A percentile compares a stretch with the other conserved stretches of the same genome.
Evolutionary conservation across 2,888 invertebrate species (phyloP).

Genomic region (Orthosia incerta): DNA sequence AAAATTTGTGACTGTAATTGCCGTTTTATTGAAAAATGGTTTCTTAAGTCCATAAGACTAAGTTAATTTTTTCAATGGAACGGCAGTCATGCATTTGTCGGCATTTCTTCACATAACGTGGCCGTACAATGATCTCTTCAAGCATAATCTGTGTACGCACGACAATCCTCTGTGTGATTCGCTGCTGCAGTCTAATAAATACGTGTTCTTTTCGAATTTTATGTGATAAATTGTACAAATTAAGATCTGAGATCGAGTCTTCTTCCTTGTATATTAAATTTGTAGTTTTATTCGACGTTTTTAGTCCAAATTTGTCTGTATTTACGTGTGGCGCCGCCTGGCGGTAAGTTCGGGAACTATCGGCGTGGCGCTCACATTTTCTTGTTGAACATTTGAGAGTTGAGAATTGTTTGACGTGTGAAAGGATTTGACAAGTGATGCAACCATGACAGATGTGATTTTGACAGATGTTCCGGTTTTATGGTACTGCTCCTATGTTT

Average conservation of each 20-base stretch:
- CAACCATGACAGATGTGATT: constrained; percentile 64
- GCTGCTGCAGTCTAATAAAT: constrained; percentile 70
- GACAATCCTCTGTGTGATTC: constrained; percentile 64
- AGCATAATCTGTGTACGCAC: constrained; percentile 70
- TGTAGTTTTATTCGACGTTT: constrained; percentile 83
- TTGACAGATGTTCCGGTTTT: constrained; percentile 49
- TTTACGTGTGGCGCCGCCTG: constrained; percentile 67
- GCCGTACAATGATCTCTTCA: constrained; percentile 69
- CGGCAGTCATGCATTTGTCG: constrained; percentile 31
- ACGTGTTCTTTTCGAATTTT: constrained; percentile 84
- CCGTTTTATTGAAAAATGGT: constrained; percentile 35
- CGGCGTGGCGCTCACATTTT: constrained; percentile 57
- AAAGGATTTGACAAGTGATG: constrained; percentile 54
- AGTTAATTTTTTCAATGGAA: constrained; percentile 31
- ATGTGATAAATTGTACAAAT: constrained; percentile 90
- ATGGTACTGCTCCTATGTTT: constrained; percentile 27
- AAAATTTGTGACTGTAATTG: constrained; percentile 15
- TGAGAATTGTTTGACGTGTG: constrained; percentile 57
- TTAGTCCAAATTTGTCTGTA: constrained; percentile 76
- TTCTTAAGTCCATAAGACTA: neutral
- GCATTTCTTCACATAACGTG: constrained; percentile 40
- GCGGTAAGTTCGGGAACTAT: constrained; percentile 40
- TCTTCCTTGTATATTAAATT: constrained; percentile 80
- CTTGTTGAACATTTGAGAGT: constrained; percentile 67
- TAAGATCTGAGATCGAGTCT: constrained; percentile 86